phyloP scores from a whole-genome alignment of 2,113 vertebrate genomes.

The Cyprinodon brontotheroides region DNA sequence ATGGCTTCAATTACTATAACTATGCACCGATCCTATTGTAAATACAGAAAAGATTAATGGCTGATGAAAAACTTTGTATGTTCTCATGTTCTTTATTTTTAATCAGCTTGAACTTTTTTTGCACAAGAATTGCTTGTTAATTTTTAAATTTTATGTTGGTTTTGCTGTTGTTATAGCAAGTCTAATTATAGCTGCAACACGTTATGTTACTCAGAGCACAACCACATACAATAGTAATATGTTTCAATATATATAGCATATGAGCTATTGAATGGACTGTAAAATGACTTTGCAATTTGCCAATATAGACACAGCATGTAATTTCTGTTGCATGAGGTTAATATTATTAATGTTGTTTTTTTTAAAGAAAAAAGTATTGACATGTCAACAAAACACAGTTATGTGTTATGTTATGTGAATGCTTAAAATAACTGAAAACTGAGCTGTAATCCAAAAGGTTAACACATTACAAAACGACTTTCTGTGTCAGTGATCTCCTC shows the following conservation, averaged over 20 bases:
- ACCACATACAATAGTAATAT: not conserved
- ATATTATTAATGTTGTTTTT: not conserved
- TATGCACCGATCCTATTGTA: not conserved
- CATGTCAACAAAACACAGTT: not conserved
- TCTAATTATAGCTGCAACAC: not conserved
- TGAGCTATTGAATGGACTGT: not conserved
- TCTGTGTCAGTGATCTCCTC: slow-evolving; percentile 26
- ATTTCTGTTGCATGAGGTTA: not conserved
- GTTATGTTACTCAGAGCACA: not conserved
- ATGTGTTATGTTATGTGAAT: not conserved
- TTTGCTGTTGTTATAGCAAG: not conserved
- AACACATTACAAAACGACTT: not conserved
- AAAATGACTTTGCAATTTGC: not conserved
- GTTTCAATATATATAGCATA: not conserved
- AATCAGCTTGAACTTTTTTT: not conserved
- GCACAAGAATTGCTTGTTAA: too few relatives aligned
- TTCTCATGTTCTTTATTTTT: not conserved
- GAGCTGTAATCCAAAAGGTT: not conserved
- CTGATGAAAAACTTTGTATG: not conserved
- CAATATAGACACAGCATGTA: not conserved
- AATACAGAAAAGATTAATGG: not conserved
- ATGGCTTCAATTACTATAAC: too few relatives aligned
- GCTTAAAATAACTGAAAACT: not conserved
- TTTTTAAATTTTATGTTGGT: too few relatives aligned
- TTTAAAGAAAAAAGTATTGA: not conserved